These are phyloP conservation scores for Lasiurus borealis DNA, from an alignment of 2,113 vertebrate genomes.

Conservation along the genomic window DNA sequence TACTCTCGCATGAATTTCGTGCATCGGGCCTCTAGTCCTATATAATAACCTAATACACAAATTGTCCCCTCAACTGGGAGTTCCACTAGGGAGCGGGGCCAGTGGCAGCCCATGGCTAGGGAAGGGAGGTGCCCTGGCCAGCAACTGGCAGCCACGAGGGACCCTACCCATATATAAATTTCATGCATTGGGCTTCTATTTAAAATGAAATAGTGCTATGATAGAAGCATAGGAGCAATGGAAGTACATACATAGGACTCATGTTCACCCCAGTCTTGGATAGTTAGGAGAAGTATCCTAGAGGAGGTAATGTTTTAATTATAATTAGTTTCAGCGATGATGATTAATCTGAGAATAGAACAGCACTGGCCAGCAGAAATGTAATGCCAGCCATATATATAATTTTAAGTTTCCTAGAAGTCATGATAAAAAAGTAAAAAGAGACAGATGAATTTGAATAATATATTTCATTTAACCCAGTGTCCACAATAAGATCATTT, in stretches of 20 bases:
- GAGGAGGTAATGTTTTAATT: constrained; percentile 4
- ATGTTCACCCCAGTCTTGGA: not conserved
- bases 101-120: fast-evolving
- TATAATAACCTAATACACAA: no score
- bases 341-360: not conserved
- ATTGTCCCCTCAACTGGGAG: no score
- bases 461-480: not conserved
- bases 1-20: no score
- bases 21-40: no score
- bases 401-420: constrained; percentile 5
- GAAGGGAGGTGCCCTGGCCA: no score
- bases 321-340: not conserved
- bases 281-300: not conserved
- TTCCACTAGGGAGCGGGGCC: no score
- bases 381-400: not conserved
- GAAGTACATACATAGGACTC: not conserved
- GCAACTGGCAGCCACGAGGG: no score
- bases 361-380: not conserved
- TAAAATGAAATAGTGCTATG: constrained; percentile 14
- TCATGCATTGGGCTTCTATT: no score
- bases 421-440: constrained; percentile 47
- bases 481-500: not conserved
- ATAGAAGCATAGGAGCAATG: not conserved
- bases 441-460: constrained; percentile 5
- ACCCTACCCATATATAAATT: no score